Percentiles rank a stretch among this genome's conserved stretches.
These are phyloP conservation scores for Urocitellus parryii DNA, from an alignment of 2,113 vertebrate genomes.

Conservation along the genomic window DNA sequence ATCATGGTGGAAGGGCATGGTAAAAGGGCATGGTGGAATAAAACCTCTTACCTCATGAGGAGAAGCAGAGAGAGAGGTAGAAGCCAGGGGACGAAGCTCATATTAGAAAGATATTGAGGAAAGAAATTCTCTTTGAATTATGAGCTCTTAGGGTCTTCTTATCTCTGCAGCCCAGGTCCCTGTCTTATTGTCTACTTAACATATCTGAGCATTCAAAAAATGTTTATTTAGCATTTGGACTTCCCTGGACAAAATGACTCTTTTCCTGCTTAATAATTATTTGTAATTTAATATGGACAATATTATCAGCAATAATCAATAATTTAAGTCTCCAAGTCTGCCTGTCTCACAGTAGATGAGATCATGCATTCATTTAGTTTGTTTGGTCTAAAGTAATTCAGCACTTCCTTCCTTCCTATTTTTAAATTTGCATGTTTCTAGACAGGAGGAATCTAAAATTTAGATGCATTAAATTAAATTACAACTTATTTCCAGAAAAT, in stretches of 20 bases:
- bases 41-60: too few relatives aligned
- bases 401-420: not conserved
- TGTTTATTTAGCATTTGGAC: not conserved
- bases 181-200: not conserved
- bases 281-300: not conserved
- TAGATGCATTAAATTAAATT: not conserved
- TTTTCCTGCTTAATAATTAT: not conserved
- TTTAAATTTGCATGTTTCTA: not conserved
- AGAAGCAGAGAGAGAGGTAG: too few relatives aligned
- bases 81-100: too few relatives aligned
- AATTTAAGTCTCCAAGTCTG: not conserved
- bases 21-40: too few relatives aligned
- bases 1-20: too few relatives aligned
- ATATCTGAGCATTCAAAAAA: not conserved
- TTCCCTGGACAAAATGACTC: not conserved
- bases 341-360: not conserved
- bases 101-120: not conserved
- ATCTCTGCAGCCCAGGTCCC: not conserved
- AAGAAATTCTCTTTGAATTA: conserved; percentile 12
- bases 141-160: not conserved
- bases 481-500: not conserved
- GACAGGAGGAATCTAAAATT: not conserved
- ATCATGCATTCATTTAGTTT: not conserved
- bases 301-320: not conserved
- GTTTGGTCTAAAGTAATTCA: not conserved